These are phyloP conservation scores for Paratrypauchen microcephalus DNA, from an alignment of 2,797 vertebrate species.

Conservation along the genomic window DNA sequence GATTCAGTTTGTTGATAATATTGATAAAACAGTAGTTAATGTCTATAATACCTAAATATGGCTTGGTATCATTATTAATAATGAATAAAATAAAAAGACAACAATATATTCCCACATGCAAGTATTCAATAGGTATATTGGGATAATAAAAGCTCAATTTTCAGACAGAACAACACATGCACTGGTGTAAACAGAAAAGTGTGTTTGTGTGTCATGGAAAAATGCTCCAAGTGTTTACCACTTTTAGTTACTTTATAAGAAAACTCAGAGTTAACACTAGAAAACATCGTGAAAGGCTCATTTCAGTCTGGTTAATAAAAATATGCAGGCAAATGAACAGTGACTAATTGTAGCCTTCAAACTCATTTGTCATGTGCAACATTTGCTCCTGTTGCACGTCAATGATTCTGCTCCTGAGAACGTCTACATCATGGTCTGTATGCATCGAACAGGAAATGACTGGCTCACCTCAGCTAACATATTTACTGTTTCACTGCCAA, in stretches of 20 bases:
- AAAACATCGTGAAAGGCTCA: slow-evolving; percentile 9
- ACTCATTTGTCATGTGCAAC: background rate
- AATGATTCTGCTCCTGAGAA: slow-evolving; percentile 15
- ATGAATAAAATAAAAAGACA: background rate
- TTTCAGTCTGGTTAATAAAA: background rate
- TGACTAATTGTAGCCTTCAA: slow-evolving; percentile 8
- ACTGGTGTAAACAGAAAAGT: background rate
- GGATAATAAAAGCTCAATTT: background rate
- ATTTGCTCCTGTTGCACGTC: slow-evolving; percentile 2
- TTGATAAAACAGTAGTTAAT: background rate
- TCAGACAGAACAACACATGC: background rate
- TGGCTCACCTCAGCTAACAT: slow-evolving; percentile 19
- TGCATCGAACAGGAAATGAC: background rate
- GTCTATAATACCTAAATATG: no score
- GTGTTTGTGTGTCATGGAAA: background rate
- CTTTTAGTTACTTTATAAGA: slow-evolving; percentile 5
- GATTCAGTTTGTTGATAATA: background rate
- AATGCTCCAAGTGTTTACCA: background rate
- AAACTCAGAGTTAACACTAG: background rate
- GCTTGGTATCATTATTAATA: background rate
- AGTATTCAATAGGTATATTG: background rate
- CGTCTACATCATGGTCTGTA: background rate
- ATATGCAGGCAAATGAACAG: background rate
- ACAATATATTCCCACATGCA: background rate
- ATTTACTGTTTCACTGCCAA: slow-evolving; percentile 38